A percentile compares a stretch with the other conserved stretches of the same genome.
Conservation (phyloP, 2,113 vertebrate genomes). For the Prunella himalayana region DNA sequence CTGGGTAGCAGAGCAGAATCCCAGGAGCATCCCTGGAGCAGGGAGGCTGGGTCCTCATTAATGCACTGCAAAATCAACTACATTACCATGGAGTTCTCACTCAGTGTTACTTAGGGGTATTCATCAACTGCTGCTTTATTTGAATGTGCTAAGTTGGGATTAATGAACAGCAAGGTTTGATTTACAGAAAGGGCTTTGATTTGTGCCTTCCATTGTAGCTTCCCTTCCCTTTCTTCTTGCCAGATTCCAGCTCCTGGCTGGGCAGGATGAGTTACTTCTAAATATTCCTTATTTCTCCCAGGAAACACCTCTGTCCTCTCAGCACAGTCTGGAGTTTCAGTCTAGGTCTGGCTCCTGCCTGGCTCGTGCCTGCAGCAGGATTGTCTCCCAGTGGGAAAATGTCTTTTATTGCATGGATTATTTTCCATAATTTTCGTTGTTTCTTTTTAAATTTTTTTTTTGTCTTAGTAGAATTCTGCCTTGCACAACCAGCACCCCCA, state of each 20-base stretch:
- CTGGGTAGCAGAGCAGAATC: neutral
- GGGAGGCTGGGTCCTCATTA: neutral
- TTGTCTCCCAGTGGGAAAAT: neutral
- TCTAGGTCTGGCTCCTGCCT: neutral
- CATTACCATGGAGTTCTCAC: constrained; percentile 5
- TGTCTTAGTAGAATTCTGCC: neutral
- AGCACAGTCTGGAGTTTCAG: neutral
- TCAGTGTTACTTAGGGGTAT: constrained; percentile 35
- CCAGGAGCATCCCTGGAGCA: neutral
- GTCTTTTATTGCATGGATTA: neutral
- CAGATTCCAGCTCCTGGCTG: neutral
- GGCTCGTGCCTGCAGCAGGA: neutral
- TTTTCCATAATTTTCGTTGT: neutral
- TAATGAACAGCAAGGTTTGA: constrained; percentile 46
- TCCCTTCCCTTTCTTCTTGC: neutral
- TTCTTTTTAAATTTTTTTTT: neutral
- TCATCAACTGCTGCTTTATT: constrained; percentile 60
- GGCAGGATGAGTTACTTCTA: neutral
- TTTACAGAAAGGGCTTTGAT: constrained; percentile 34
- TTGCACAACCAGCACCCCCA: neutral
- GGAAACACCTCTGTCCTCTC: neutral
- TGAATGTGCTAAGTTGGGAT: constrained; percentile 43
- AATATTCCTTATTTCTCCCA: neutral
- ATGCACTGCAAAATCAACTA: constrained; percentile 20
- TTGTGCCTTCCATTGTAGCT: constrained; percentile 8